Base-by-base conservation (phyloP, 2,888 invertebrate species). In the Hemaris fuciformis region DNA sequence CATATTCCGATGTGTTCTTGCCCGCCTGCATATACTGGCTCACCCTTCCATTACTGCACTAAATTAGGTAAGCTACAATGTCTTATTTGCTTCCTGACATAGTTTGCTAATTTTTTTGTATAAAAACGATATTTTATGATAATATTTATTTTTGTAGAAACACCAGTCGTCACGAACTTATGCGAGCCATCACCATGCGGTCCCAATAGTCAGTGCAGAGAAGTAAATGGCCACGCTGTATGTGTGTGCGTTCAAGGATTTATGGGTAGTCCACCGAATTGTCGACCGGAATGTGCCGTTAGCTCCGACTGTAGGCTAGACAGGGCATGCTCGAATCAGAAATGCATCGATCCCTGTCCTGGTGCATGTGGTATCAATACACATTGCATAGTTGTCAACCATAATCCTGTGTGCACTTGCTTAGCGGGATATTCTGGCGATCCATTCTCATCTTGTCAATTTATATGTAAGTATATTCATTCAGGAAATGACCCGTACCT, bases 231-330 rank as follows among this genome's bases (percentile, higher is more conserved):
- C 2, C 94, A 95, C 74, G 95, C 96, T 0, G 94, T 95, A 3
- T 97, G 97, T 75, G 94, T 95, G 56, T 97, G 97, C 75, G 90
- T 95, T 2, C 91, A 93, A 57, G 94, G 94, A 23, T 96, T 93
- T 73, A 87, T 94, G 23, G 96, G 96, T 25, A 94, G 93, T 66
- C 96, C 96, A 57, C 96, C 96, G 31, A 94, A 94, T 66, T 97
- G 97, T 76, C 94, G 96, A 56, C 97, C 96, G 0, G 96, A 97
- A 86, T 97, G 97, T 82, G 93, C 95, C 46, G 92, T 95, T 23
- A 97, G 96, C 81, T 94, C 95, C 0, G 97, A 97, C 67, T 97
- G 97, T 79, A 84, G 93, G 5, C 82, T 94, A 60, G 92, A 95
- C 73, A 93, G 90, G 72, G 96, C 97, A 57, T 98, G 97, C 80